phyloP scores from a whole-genome alignment of 92 coral and sea anemone genomes.

The Desmophyllum pertusum region DNA sequence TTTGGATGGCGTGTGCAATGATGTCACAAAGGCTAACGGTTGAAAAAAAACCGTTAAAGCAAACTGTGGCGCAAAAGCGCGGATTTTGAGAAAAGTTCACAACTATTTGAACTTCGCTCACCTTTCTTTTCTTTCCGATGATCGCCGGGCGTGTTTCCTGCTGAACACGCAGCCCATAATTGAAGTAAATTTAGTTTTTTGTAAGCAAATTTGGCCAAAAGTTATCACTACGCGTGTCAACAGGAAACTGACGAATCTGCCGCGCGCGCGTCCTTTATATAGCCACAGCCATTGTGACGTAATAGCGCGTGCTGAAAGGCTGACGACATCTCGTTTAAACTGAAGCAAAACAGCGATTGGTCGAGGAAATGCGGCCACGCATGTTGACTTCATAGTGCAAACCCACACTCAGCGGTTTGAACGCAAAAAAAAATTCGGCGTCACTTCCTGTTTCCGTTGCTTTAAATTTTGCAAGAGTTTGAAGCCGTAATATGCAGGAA shows the following conservation, averaged over 20 bases:
- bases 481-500: no score
- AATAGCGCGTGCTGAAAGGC: slow-evolving; percentile 1
- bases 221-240: neutral
- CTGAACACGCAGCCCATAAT: neutral
- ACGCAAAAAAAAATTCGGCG: no score
- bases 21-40: neutral
- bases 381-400: no score
- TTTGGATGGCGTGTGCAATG: neutral
- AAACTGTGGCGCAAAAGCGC: neutral
- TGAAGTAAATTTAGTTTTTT: neutral
- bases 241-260: neutral
- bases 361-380: neutral
- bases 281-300: neutral
- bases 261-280: neutral
- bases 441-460: no score
- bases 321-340: no score
- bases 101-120: neutral
- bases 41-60: neutral
- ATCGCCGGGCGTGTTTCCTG: neutral
- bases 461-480: no score
- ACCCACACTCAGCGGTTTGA: no score
- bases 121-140: neutral
- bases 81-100: neutral
- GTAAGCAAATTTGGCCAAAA: neutral
- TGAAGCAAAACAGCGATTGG: neutral